Evolutionary conservation across 2,888 invertebrate genomes (phyloP).

Genomic region (Conchocele bisecta): DNA sequence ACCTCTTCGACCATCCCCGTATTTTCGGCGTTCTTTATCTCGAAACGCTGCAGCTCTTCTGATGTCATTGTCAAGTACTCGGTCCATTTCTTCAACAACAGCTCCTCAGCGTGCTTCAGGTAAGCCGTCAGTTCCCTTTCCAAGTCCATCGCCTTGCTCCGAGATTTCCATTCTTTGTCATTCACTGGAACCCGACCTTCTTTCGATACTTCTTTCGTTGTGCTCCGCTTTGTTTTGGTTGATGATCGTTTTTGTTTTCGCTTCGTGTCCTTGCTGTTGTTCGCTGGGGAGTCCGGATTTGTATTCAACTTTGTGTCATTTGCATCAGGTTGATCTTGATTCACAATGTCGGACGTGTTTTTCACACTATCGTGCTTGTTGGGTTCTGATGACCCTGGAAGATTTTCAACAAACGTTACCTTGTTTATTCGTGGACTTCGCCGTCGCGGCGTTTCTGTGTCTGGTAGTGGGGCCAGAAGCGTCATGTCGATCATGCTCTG

Average conservation of each 20-base stretch:
- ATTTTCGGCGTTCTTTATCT: slow-evolving; percentile 54
- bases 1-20: slow-evolving; percentile 58
- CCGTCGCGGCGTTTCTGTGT: neutral
- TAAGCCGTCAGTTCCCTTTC: slow-evolving; percentile 51
- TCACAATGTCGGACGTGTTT: no score
- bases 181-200: no score
- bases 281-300: no score
- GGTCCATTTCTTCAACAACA: slow-evolving; percentile 61
- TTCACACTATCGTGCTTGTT: neutral
- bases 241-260: no score
- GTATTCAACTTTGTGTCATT: no score
- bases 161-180: slow-evolving; percentile 31
- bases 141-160: slow-evolving; percentile 38
- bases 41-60: slow-evolving; percentile 56
- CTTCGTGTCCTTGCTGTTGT: no score
- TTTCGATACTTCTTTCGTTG: no score
- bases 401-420: slow-evolving; percentile 14
- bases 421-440: neutral
- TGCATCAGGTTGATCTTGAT: no score
- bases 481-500: slow-evolving; percentile 64
- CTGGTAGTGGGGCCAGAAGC: slow-evolving; percentile 52
- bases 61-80: slow-evolving; percentile 59
- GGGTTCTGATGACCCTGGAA: neutral
- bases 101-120: slow-evolving; percentile 42
- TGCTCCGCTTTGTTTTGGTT: no score